Evolutionary conservation across 92 coral and sea anemone species (phyloP).

Genomic region (Paragorgia papillata): DNA sequence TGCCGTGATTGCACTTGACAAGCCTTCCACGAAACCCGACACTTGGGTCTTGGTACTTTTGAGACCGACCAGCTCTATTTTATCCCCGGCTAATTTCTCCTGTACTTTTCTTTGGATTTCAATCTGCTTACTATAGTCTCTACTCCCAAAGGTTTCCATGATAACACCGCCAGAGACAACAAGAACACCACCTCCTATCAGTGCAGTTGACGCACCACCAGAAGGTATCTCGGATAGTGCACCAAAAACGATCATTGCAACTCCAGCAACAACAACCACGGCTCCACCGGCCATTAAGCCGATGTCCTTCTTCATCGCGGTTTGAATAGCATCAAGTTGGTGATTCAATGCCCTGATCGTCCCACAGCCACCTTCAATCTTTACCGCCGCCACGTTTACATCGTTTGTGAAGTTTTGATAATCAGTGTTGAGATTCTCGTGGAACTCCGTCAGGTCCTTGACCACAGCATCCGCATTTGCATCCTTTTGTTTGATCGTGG

Average conservation of each 20-base stretch:
- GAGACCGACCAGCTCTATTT: constrained; percentile 21
- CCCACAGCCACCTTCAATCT: constrained; percentile 17
- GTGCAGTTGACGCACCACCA: constrained; percentile 23
- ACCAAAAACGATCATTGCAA: constrained; percentile 6
- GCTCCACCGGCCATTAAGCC: constrained; percentile 47
- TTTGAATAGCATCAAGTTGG: neutral
- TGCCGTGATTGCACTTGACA: constrained; percentile 17
- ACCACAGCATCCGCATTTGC: constrained; percentile 11
- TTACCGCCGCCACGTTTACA: constrained; percentile 6
- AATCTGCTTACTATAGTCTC: constrained; percentile 46
- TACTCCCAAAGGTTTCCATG: constrained; percentile 12
- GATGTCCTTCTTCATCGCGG: constrained; percentile 24
- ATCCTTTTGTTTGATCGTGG: constrained; percentile 2
- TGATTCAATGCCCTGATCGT: neutral
- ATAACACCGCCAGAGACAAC: neutral
- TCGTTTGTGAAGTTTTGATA: neutral
- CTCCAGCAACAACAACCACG: neutral
- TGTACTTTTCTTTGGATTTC: constrained; percentile 24
- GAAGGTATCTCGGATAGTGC: constrained; percentile 23
- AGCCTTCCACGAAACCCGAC: constrained; percentile 18
- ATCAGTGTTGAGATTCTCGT: constrained; percentile 19
- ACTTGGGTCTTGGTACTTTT: constrained; percentile 20
- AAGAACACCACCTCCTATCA: constrained; percentile 27
- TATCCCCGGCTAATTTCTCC: neutral
- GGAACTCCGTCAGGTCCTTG: constrained; percentile 11